Percentiles rank a stretch among this genome's conserved stretches.
Evolutionary conservation across 2,797 vertebrate genomes (phyloP).

Genomic region (Tympanoctomys barrerae): DNA sequence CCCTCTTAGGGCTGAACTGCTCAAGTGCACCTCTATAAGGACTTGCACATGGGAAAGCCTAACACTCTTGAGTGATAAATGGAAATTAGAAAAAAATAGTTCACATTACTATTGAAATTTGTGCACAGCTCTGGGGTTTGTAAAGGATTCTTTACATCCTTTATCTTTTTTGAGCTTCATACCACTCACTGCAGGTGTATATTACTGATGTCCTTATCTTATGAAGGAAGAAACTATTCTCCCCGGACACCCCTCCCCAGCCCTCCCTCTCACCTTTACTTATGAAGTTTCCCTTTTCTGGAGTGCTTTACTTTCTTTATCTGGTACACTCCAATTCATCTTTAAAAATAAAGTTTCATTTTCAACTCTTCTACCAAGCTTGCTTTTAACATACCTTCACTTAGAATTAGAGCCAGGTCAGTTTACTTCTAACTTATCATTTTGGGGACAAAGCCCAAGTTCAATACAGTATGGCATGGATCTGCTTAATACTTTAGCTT

Average conservation of each 20-base stretch:
- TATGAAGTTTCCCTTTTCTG: slow-evolving; percentile 23
- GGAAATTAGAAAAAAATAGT: slow-evolving; percentile 40
- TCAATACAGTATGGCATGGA: slow-evolving; percentile 3
- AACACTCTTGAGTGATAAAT: neutral
- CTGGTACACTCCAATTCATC: slow-evolving; percentile 17
- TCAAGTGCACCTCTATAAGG: neutral
- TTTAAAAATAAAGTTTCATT: slow-evolving; percentile 57
- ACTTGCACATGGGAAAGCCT: neutral
- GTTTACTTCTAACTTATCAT: slow-evolving; percentile 38
- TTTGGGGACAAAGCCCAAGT: slow-evolving; percentile 62
- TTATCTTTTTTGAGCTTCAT: slow-evolving; percentile 32
- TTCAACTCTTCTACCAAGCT: slow-evolving; percentile 47
- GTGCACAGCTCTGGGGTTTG: neutral
- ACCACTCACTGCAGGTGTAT: neutral
- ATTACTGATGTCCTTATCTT: neutral
- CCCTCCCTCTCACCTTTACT: slow-evolving; percentile 35
- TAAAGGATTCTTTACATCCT: neutral
- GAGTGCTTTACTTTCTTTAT: slow-evolving; percentile 45
- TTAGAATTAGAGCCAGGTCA: slow-evolving; percentile 48
- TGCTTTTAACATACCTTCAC: neutral
- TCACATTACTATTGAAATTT: neutral
- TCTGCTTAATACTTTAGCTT: neutral
- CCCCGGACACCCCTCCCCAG: neutral
- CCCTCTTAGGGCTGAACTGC: neutral
- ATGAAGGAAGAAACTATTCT: slow-evolving; percentile 19